Evolutionary conservation across 2,113 vertebrate species (phyloP).

Genomic region (Stigmatopora argus): DNA sequence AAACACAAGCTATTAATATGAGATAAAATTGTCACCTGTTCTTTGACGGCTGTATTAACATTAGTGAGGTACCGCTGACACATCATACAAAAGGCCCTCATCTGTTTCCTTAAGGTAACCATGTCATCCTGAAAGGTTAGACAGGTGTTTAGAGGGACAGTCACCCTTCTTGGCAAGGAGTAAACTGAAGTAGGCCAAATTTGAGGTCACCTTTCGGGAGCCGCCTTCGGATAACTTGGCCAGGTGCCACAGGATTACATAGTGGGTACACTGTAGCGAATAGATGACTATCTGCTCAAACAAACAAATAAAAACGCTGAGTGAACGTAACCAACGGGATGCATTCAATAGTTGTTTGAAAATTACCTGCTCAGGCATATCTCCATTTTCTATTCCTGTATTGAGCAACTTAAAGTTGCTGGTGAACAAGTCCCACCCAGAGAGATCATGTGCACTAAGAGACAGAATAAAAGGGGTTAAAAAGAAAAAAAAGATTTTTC

Average conservation of each 20-base stretch:
- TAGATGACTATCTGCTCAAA: conserved; percentile 90
- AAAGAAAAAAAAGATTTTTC: neutral
- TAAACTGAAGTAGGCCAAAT: neutral
- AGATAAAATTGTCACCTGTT: conserved; percentile 76
- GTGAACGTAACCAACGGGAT: too few species aligned
- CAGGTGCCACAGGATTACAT: conserved; percentile 95
- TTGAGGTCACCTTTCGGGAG: conserved; percentile 81
- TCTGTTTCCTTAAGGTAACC: conserved; percentile 91
- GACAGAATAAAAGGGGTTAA: conserved; percentile 14
- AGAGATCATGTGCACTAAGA: conserved; percentile 91
- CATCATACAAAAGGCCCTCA: conserved; percentile 97
- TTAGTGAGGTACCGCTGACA: conserved; percentile 98
- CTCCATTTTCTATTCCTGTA: conserved; percentile 96
- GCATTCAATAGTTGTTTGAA: neutral
- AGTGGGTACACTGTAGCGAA: conserved; percentile 97
- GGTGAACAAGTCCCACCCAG: conserved; percentile 96
- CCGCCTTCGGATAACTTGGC: conserved; percentile 92
- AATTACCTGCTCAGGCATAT: conserved; percentile 96
- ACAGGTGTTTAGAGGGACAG: neutral
- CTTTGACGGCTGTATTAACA: conserved; percentile 96
- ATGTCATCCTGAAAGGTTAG: conserved; percentile 79
- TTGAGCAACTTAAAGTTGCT: conserved; percentile 97
- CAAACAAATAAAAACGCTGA: neutral
- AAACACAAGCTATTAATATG: neutral
- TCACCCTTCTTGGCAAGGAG: neutral